These are phyloP conservation scores for Dysmachus trigonus DNA, from an alignment of 2,888 invertebrate species.

Conservation along the genomic window DNA sequence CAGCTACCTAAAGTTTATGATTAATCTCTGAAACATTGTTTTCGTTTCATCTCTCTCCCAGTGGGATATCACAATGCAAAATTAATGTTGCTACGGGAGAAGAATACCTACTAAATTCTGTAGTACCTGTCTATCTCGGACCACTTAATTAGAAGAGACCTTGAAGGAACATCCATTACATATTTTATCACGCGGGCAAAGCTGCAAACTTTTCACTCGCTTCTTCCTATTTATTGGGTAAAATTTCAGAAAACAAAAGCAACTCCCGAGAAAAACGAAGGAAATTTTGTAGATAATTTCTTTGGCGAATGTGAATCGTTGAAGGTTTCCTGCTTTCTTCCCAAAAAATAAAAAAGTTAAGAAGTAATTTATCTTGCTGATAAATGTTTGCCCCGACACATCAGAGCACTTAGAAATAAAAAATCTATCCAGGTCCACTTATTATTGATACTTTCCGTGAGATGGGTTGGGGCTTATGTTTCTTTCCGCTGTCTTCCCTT, in stretches of 20 bases:
- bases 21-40: neutral
- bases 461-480: neutral
- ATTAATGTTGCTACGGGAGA: neutral
- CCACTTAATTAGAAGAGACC: neutral
- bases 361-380: conserved; percentile 25
- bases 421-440: neutral
- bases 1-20: neutral
- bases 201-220: neutral
- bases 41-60: neutral
- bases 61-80: neutral
- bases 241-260: neutral
- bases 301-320: neutral
- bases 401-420: neutral
- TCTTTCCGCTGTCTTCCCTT: neutral
- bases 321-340: neutral
- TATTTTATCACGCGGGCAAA: neutral
- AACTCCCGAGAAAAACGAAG: neutral
- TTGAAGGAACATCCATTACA: neutral
- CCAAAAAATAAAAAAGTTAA: neutral
- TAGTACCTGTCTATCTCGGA: neutral
- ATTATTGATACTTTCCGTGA: neutral
- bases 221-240: neutral
- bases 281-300: neutral
- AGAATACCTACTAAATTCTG: neutral
- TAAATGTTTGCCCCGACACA: conserved; percentile 1